phyloP scores from a whole-genome alignment of 2,797 vertebrate species.

The Otolemur crassicaudatus region DNA sequence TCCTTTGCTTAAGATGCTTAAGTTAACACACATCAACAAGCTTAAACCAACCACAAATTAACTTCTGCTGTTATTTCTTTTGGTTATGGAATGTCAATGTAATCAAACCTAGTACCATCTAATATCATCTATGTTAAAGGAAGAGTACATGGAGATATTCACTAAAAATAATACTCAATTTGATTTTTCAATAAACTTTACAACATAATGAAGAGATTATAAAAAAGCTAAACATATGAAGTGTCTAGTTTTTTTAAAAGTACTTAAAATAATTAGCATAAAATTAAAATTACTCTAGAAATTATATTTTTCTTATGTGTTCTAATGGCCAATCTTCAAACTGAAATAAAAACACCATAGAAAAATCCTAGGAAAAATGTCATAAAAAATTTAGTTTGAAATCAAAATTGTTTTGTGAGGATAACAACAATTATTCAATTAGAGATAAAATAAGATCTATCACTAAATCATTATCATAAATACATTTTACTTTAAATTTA shows the following conservation, averaged over 20 bases:
- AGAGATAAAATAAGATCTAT: constrained; percentile 50
- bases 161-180: constrained; percentile 58
- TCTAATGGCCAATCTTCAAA: constrained; percentile 54
- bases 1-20: constrained; percentile 64
- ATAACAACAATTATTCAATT: constrained; percentile 50
- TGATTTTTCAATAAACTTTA: constrained; percentile 65
- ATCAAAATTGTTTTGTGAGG: constrained; percentile 52
- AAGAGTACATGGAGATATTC: constrained; percentile 52
- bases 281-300: constrained; percentile 35
- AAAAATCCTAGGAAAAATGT: constrained; percentile 48
- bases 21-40: constrained; percentile 68
- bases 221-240: constrained; percentile 42
- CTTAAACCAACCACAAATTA: constrained; percentile 76
- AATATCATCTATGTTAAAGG: constrained; percentile 51
- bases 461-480: neutral
- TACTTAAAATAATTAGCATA: constrained; percentile 50
- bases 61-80: constrained; percentile 60
- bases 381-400: constrained; percentile 51
- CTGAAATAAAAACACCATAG: constrained; percentile 50
- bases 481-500: constrained; percentile 61
- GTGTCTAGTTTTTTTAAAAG: constrained; percentile 52
- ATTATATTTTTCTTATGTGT: constrained; percentile 4
- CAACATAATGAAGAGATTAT: constrained; percentile 9
- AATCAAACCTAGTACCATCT: constrained; percentile 62
- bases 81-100: constrained; percentile 61